Conservation (phyloP, 2,797 vertebrate species). For the Pseudochaenichthys georgianus region DNA sequence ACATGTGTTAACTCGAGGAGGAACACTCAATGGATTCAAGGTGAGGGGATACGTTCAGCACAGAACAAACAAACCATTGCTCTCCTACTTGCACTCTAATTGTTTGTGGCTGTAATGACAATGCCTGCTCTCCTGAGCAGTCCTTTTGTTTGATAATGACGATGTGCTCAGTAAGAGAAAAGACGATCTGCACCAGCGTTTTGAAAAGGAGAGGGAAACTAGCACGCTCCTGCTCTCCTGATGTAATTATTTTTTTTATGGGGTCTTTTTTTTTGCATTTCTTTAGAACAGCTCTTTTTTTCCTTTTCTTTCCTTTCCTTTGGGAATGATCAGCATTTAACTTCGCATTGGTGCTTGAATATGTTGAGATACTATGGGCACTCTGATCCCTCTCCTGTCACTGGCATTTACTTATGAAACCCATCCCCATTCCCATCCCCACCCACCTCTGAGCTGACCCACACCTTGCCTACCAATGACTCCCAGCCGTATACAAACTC, state of each 20-base stretch:
- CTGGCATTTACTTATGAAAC: constrained; percentile 89
- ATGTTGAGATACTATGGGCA: constrained; percentile 74
- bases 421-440: constrained; percentile 75
- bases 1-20: constrained; percentile 56
- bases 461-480: constrained; percentile 70
- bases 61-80: constrained; percentile 89
- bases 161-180: constrained; percentile 81
- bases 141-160: constrained; percentile 83
- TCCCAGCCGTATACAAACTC: constrained; percentile 57
- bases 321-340: constrained; percentile 78
- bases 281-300: constrained; percentile 59
- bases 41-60: constrained; percentile 83
- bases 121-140: constrained; percentile 80
- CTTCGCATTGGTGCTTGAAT: constrained; percentile 80
- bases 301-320: constrained; percentile 41
- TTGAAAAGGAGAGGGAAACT: constrained; percentile 72
- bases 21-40: constrained; percentile 58
- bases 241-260: constrained; percentile 69
- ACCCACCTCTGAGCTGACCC: constrained; percentile 76
- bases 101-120: constrained; percentile 86
- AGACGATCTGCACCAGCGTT: constrained; percentile 71
- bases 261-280: constrained; percentile 58
- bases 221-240: constrained; percentile 78
- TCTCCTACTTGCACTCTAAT: constrained; percentile 85
- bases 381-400: constrained; percentile 86